Evolutionary conservation across 2,797 vertebrate species (phyloP).

Genomic region (Acestrorhynchus altus): DNA sequence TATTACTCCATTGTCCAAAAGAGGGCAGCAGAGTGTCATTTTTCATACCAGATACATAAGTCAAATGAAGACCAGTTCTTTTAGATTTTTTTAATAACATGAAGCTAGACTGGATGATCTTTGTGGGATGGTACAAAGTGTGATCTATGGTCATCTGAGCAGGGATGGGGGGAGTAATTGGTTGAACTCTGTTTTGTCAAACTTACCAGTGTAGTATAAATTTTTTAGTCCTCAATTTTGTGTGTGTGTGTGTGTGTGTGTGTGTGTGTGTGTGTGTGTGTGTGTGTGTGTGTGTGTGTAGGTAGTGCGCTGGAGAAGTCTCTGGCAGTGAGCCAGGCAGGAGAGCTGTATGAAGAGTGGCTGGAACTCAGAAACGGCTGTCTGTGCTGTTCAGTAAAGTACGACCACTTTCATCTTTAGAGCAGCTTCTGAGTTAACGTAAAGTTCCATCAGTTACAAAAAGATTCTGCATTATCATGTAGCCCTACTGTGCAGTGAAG

Average conservation of each 20-base stretch:
- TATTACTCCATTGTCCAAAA: constrained; percentile 58
- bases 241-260: too few relatives aligned
- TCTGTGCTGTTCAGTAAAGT: constrained; percentile 98
- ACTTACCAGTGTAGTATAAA: background rate
- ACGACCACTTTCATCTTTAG: constrained; percentile 55
- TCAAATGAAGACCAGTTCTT: too few relatives aligned
- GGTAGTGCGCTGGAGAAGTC: constrained; percentile 97
- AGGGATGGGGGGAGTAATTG: too few relatives aligned
- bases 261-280: background rate
- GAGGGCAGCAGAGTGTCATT: constrained; percentile 49
- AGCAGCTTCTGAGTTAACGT: background rate
- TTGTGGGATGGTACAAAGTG: background rate
- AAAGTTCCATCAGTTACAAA: too few relatives aligned
- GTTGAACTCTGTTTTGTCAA: too few relatives aligned
- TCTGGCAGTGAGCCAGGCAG: constrained; percentile 91
- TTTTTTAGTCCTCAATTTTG: background rate
- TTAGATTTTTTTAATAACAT: too few relatives aligned
- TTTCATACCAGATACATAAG: too few relatives aligned
- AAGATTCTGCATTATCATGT: too few relatives aligned
- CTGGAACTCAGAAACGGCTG: constrained; percentile 96
- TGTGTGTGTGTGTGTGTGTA: constrained; percentile 58
- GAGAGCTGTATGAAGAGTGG: constrained; percentile 98
- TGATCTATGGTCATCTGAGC: background rate
- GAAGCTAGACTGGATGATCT: background rate
- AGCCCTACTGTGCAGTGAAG: too few relatives aligned